These are phyloP conservation scores for Misgurnus anguillicaudatus DNA, from an alignment of 2,113 vertebrate species.

Conservation along the genomic window DNA sequence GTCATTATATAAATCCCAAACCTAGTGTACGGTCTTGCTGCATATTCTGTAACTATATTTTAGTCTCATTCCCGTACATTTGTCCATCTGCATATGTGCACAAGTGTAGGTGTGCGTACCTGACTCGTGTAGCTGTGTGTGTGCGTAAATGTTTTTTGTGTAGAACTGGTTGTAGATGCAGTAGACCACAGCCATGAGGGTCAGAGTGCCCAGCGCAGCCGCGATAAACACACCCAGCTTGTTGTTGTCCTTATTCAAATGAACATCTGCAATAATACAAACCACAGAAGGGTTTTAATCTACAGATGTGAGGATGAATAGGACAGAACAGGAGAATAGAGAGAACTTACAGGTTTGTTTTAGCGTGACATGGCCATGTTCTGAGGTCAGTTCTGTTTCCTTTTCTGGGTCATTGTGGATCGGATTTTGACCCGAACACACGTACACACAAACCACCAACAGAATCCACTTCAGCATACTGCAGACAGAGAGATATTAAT, in stretches of 20 bases:
- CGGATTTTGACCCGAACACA: slow-evolving; percentile 15
- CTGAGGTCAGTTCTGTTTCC: slow-evolving; percentile 1
- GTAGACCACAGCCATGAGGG: slow-evolving; percentile 73
- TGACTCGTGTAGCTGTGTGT: slow-evolving; percentile 69
- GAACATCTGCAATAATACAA: slow-evolving; percentile 56
- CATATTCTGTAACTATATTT: too few relatives aligned
- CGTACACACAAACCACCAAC: slow-evolving; percentile 22
- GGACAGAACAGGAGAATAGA: background rate
- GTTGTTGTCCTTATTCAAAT: slow-evolving; percentile 56
- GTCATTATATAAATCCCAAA: too few relatives aligned
- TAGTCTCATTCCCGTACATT: too few relatives aligned
- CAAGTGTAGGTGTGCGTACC: slow-evolving; percentile 56
- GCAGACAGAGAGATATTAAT: background rate
- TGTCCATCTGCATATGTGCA: background rate
- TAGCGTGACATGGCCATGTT: slow-evolving; percentile 44
- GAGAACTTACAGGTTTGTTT: slow-evolving; percentile 59
- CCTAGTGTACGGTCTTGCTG: too few relatives aligned
- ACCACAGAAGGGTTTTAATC: background rate
- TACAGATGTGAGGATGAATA: background rate
- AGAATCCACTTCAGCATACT: slow-evolving; percentile 32
- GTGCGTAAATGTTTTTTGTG: slow-evolving; percentile 73
- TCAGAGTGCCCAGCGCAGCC: slow-evolving; percentile 68
- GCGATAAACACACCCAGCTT: slow-evolving; percentile 74
- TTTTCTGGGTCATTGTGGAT: slow-evolving; percentile 51
- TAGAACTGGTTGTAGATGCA: slow-evolving; percentile 77